These are phyloP conservation scores for Ischnus inquisitorius DNA, from an alignment of 2,888 invertebrate genomes.

Conservation along the genomic window DNA sequence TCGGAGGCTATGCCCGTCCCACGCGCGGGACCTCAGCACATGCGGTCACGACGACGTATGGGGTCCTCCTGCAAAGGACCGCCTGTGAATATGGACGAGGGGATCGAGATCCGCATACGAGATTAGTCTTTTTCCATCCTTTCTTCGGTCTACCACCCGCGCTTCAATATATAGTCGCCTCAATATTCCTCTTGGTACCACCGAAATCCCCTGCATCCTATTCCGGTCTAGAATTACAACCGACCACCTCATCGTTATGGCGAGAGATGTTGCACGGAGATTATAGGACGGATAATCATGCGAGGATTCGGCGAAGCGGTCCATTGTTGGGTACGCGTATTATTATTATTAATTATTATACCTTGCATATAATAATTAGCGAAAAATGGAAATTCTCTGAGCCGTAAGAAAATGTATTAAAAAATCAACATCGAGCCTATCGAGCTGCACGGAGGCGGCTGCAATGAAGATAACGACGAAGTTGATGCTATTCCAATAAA, in stretches of 20 bases:
- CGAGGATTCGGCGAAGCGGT: not conserved
- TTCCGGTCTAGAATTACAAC: not conserved
- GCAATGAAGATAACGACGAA: not conserved
- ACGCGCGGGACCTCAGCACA: slow-evolving; percentile 53
- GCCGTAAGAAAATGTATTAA: not conserved
- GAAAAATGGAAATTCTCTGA: too few species aligned
- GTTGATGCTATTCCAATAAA: not conserved
- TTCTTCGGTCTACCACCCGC: slow-evolving; percentile 10
- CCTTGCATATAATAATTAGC: too few species aligned
- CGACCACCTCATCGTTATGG: slow-evolving; percentile 22
- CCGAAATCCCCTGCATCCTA: slow-evolving; percentile 12
- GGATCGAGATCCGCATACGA: slow-evolving; percentile 67
- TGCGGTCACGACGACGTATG: slow-evolving; percentile 15
- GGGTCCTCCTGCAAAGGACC: slow-evolving; percentile 7
- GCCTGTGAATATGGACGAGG: slow-evolving; percentile 63
- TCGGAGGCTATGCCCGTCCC: not conserved
- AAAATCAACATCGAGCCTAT: not conserved
- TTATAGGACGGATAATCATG: slow-evolving; percentile 18
- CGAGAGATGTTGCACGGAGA: slow-evolving; percentile 22
- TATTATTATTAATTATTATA: not conserved
- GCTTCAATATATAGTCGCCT: not conserved
- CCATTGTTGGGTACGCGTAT: not conserved
- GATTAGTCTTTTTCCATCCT: slow-evolving; percentile 53
- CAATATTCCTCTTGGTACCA: slow-evolving; percentile 15
- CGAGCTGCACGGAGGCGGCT: not conserved